Base-by-base conservation (phyloP, 1,140 invertebrate species). In the Drosophila sp. region DNA sequence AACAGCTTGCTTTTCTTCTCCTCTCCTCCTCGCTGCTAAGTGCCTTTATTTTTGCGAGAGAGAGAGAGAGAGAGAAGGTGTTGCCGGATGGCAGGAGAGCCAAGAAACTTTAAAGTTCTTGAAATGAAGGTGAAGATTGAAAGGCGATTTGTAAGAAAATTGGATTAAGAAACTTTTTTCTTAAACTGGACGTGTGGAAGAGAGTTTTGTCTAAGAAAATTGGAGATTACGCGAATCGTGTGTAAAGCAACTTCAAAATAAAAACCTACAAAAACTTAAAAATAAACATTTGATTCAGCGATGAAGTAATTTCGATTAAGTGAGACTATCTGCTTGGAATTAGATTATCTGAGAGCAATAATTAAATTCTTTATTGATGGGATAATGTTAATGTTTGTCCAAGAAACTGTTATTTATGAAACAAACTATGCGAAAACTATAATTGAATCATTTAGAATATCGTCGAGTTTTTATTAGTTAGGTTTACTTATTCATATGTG, bases 101-200 rank as follows among this genome's bases (percentile, higher is more conserved):
- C 11, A 58, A 67, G 44, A 65, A 80, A 80, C 76, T 84, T 76
- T 76, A 84, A 84, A 84, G 54, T 83, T 71, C 66, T 29, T 23
- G 29, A 47, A 65, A 54, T 25, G 33, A 50, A 58, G 70, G 71
- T 65, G 60, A 25, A 63, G 67, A 70, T 30, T 29, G 67, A 54
- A 64, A 50, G 32, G 11, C 40, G 33, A n/a, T 38, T 40, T 55
- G 66, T 33, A 58, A 60, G 41, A 32, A 66, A 74, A 74, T 74
- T 74, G 62, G 55, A 74, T 74, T 60, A 74, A 74, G 35, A 56
- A 74, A 74, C 41, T 74, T 74, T 17, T 66, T 60, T 40, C 40
- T 60, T 41, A 55, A 60, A 61, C 65, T 70, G 54, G 64, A 71
- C 54, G 56, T 58, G 56, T 58, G 60, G 27, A 32, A 27, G 58